Evolutionary conservation across 1,140 invertebrate genomes (phyloP).

Genomic region (Drosophila gunungcola): DNA sequence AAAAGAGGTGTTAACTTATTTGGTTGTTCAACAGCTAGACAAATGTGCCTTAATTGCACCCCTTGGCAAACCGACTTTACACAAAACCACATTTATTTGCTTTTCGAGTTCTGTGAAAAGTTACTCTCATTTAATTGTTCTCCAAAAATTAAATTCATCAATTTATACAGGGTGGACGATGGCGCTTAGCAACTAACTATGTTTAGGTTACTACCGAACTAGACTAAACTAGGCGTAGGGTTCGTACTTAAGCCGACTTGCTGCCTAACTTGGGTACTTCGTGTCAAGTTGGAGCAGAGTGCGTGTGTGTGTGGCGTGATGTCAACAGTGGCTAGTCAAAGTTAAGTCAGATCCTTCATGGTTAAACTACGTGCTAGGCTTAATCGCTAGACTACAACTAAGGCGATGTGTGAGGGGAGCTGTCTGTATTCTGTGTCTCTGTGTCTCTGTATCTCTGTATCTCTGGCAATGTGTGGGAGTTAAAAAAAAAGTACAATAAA

Average conservation of each 20-base stretch:
- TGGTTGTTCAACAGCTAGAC: too few species aligned
- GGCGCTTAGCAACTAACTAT: conserved; percentile 38
- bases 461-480: conserved; percentile 34
- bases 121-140: conserved; percentile 30
- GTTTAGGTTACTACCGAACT: conserved; percentile 14
- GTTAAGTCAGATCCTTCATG: conserved; percentile 36
- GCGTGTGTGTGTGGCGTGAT: conserved; percentile 21
- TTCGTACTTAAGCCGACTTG: conserved; percentile 33
- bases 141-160: conserved; percentile 41
- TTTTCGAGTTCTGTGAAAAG: conserved; percentile 6
- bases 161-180: conserved; percentile 37
- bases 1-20: too few species aligned
- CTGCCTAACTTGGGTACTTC: conserved; percentile 10
- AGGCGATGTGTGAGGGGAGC: conserved; percentile 19
- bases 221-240: conserved; percentile 37
- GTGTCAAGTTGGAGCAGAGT: conserved; percentile 1
- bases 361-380: conserved; percentile 29
- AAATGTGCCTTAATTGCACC: too few species aligned
- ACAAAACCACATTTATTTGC: background rate
- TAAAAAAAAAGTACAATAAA: conserved; percentile 79
- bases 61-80: background rate
- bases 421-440: conserved; percentile 13
- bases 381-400: conserved; percentile 37
- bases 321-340: conserved; percentile 44
- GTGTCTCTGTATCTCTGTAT: conserved; percentile 3